These are phyloP conservation scores for Amazona guildingii DNA, from an alignment of 2,113 vertebrate species.

Conservation along the genomic window DNA sequence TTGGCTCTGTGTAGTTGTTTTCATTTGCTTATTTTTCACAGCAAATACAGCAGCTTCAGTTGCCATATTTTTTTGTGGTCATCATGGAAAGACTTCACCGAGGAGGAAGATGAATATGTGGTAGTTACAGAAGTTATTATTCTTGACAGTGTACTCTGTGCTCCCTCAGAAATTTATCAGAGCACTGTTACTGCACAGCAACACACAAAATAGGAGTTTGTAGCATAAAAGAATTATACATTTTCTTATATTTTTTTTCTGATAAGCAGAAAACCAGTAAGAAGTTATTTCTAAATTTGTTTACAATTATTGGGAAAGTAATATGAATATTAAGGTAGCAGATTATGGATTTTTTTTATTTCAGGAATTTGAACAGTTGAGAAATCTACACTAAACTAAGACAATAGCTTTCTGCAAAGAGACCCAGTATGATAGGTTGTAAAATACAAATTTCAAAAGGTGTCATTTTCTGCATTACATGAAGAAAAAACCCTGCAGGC, in stretches of 20 bases:
- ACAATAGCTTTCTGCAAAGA: not conserved
- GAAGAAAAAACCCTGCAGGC: not conserved
- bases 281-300: not conserved
- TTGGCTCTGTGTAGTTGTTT: not conserved
- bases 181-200: not conserved
- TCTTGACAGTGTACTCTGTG: not conserved
- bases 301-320: not conserved
- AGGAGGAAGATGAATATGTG: not conserved
- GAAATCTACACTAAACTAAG: not conserved
- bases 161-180: not conserved
- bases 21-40: not conserved
- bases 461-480: not conserved
- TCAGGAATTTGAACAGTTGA: not conserved
- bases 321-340: not conserved
- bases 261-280: not conserved
- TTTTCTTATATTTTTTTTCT: not conserved
- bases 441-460: not conserved
- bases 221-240: not conserved
- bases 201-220: not conserved
- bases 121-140: not conserved
- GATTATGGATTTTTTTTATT: not conserved
- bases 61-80: not conserved
- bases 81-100: not conserved
- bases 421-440: fast-evolving
- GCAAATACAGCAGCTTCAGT: not conserved